A percentile compares a stretch with the other conserved stretches of the same genome.
These are phyloP conservation scores for Trichogramma dendrolimi DNA, from an alignment of 2,888 invertebrate species.

Conservation along the genomic window DNA sequence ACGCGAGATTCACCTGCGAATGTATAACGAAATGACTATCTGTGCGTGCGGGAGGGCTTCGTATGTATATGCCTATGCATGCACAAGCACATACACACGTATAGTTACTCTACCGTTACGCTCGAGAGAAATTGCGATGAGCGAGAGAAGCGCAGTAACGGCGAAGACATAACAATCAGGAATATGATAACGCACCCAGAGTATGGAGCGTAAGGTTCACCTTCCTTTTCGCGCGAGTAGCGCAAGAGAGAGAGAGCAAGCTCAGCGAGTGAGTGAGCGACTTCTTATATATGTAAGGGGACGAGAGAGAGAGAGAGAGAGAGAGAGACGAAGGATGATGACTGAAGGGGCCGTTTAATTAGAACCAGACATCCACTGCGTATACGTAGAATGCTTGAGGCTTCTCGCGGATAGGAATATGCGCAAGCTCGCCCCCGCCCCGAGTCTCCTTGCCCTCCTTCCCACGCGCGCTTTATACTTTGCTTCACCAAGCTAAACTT, in stretches of 20 bases:
- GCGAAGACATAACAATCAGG: conserved; percentile 45
- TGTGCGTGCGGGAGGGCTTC: background rate
- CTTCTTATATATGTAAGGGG: conserved; percentile 4
- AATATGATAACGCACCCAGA: conserved; percentile 49
- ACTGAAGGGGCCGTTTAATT: conserved; percentile 50
- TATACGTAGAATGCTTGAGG: conserved; percentile 48
- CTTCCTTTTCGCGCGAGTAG: conserved; percentile 40
- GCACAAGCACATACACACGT: background rate
- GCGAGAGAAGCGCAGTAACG: background rate
- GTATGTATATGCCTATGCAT: background rate
- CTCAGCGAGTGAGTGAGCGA: background rate
- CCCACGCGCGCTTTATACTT: conserved; percentile 39
- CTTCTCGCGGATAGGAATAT: conserved; percentile 33
- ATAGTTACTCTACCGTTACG: background rate
- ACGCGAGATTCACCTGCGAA: conserved; percentile 19
- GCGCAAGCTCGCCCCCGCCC: no score
- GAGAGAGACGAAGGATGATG: conserved; percentile 46
- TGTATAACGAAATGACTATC: conserved; percentile 15
- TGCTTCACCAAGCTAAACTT: conserved; percentile 31
- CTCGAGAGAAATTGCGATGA: conserved; percentile 15
- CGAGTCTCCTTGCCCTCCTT: conserved; percentile 18
- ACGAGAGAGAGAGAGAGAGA: conserved; percentile 22
- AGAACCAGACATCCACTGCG: conserved; percentile 47
- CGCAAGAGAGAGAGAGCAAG: conserved; percentile 30
- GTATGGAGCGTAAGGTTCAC: conserved; percentile 37